Percentiles rank a stretch among this genome's conserved stretches.
Conservation (phyloP, 2,888 invertebrate genomes). For the Rosalia funebris region DNA sequence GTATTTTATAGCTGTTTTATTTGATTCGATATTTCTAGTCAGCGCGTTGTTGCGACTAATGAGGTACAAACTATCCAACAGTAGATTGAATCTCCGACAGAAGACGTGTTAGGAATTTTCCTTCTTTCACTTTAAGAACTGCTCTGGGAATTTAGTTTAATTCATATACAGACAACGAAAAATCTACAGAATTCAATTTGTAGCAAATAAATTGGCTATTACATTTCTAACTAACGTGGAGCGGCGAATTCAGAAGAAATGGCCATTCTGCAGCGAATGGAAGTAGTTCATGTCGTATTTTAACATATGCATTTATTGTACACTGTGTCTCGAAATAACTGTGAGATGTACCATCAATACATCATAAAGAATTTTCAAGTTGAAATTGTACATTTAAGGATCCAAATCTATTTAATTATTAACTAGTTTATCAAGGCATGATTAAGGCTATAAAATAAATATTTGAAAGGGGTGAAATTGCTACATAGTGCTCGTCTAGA, state of each 20-base stretch:
- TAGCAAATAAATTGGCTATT: slow-evolving; percentile 19
- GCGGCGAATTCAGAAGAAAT: background rate
- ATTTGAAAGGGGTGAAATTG: no score
- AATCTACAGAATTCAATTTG: slow-evolving; percentile 17
- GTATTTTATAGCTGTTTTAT: slow-evolving; percentile 16
- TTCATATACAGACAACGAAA: slow-evolving; percentile 15
- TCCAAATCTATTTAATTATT: no score
- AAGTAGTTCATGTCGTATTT: slow-evolving; percentile 6
- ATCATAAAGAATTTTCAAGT: no score
- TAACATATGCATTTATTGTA: no score
- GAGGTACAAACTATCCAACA: slow-evolving; percentile 49
- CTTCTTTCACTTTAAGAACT: background rate
- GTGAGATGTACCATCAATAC: no score
- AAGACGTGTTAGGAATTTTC: slow-evolving; percentile 46
- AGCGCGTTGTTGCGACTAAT: slow-evolving; percentile 36
- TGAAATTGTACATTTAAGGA: no score
- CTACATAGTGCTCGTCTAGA: no score
- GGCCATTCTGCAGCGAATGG: slow-evolving; percentile 14
- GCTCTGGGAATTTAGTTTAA: slow-evolving; percentile 17
- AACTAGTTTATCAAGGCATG: no score
- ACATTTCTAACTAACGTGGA: slow-evolving; percentile 13
- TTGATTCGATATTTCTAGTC: slow-evolving; percentile 18
- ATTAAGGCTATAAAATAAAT: no score
- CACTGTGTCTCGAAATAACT: no score
- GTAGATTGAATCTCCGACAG: slow-evolving; percentile 47